A percentile compares a stretch with the other conserved stretches of the same genome.
Conservation (phyloP, 2,113 vertebrate genomes). For the Dunckerocampus dactyliophorus region DNA sequence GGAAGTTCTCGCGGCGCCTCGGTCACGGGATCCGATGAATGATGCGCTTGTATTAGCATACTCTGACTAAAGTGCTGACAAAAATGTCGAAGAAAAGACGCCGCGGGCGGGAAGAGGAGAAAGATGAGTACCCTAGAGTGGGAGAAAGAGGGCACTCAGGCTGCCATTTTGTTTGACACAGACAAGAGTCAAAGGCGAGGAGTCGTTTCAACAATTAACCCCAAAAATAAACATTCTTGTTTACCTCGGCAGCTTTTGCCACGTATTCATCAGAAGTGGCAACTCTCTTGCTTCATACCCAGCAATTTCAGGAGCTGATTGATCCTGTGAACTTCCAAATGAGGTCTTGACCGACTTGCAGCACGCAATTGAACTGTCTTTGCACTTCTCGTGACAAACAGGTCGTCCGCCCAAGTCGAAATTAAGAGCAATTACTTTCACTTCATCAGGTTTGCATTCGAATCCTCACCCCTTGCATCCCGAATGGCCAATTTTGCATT, state of each 20-base stretch:
- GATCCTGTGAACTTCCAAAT: constrained; percentile 31
- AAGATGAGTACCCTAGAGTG: constrained; percentile 34
- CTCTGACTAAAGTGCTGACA: constrained; percentile 47
- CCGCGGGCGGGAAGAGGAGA: constrained; percentile 40
- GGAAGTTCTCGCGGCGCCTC: constrained; percentile 54
- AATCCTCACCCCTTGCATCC: neutral
- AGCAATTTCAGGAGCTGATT: constrained; percentile 20
- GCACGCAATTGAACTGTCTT: constrained; percentile 19
- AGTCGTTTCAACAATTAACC: constrained; percentile 12
- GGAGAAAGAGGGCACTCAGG: neutral
- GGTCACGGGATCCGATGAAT: constrained; percentile 56
- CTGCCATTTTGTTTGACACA: constrained; percentile 55
- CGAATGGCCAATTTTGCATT: too few species aligned
- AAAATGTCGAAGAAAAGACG: constrained; percentile 51
- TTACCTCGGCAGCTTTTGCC: too few species aligned
- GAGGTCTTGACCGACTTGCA: constrained; percentile 21
- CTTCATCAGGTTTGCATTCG: neutral
- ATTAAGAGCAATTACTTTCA: constrained; percentile 29
- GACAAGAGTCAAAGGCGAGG: constrained; percentile 34
- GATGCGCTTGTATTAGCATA: constrained; percentile 49
- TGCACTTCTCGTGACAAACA: constrained; percentile 12
- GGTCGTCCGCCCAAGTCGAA: constrained; percentile 31
- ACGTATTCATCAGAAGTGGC: too few species aligned
- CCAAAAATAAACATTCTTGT: constrained; percentile 17
- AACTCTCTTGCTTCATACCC: too few species aligned